These are phyloP conservation scores for Sitophilus oryzae DNA, from an alignment of 1,140 invertebrate genomes.

Conservation along the genomic window DNA sequence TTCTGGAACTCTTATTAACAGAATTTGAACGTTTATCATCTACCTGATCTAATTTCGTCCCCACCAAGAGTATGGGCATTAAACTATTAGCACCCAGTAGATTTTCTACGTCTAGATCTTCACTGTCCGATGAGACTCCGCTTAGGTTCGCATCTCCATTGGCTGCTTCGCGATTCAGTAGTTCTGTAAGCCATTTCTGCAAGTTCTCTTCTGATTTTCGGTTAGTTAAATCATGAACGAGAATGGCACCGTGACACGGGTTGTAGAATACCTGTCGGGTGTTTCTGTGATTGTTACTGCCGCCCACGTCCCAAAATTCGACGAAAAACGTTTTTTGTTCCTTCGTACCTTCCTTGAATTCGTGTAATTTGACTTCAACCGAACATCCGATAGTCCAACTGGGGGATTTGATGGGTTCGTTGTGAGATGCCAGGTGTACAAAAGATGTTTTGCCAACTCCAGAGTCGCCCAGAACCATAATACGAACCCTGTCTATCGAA, in stretches of 20 bases:
- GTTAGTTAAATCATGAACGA: slow-evolving; percentile 95
- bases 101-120: slow-evolving; percentile 81
- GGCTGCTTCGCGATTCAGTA: slow-evolving; percentile 75
- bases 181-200: slow-evolving; percentile 87
- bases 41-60: slow-evolving; percentile 84
- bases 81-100: slow-evolving; percentile 72
- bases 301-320: slow-evolving; percentile 95
- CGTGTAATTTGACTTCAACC: slow-evolving; percentile 92
- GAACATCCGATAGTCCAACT: slow-evolving; percentile 94
- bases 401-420: slow-evolving; percentile 75
- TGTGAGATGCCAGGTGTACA: slow-evolving; percentile 85
- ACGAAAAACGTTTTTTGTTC: slow-evolving; percentile 88
- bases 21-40: slow-evolving; percentile 60
- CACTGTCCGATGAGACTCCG: slow-evolving; percentile 30
- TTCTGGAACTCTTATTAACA: slow-evolving; percentile 53
- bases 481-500: slow-evolving; percentile 80
- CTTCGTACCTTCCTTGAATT: slow-evolving; percentile 90
- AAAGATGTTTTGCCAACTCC: slow-evolving; percentile 95
- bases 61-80: slow-evolving; percentile 89
- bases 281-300: slow-evolving; percentile 86
- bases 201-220: slow-evolving; percentile 92
- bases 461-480: slow-evolving; percentile 89
- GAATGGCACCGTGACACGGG: slow-evolving; percentile 75
- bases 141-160: slow-evolving; percentile 20
- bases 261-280: slow-evolving; percentile 89